Evolutionary conservation across 2,113 vertebrate species (phyloP).

Genomic region (Phyllostomus discolor): DNA sequence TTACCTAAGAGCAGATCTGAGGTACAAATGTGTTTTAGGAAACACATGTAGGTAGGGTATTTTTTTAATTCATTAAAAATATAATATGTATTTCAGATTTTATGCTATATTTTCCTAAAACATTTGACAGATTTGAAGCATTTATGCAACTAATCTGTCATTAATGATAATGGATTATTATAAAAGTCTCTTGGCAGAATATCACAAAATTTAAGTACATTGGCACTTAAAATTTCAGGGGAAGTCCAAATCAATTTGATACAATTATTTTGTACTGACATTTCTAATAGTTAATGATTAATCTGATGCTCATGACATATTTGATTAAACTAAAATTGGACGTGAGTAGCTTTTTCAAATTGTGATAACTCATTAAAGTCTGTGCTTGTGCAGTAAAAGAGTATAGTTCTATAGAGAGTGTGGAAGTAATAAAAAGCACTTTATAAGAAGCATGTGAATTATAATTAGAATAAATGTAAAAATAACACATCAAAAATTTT

Average conservation of each 20-base stretch:
- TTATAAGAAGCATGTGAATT: slow-evolving; percentile 38
- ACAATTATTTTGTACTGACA: background rate
- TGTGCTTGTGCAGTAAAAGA: background rate
- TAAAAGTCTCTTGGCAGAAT: background rate
- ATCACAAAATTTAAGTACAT: background rate
- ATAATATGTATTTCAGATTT: background rate
- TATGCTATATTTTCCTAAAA: background rate
- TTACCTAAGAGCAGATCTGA: background rate
- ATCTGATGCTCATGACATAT: background rate
- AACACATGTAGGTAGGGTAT: background rate
- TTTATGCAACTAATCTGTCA: background rate
- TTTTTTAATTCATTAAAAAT: background rate
- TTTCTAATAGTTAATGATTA: background rate
- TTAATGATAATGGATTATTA: background rate
- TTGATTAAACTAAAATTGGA: slow-evolving; percentile 29
- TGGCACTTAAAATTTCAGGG: slow-evolving; percentile 34
- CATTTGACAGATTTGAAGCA: background rate
- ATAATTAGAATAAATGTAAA: slow-evolving; percentile 60
- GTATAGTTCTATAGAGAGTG: background rate
- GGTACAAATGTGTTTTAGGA: background rate
- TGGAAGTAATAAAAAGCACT: background rate
- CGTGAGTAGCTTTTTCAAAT: slow-evolving; percentile 6
- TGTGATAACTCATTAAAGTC: slow-evolving; percentile 38
- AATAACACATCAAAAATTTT: slow-evolving; percentile 59
- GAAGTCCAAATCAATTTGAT: slow-evolving; percentile 18